These are phyloP conservation scores for Percopsis omiscomaycus DNA, from an alignment of 2,797 vertebrate species.

Conservation along the genomic window DNA sequence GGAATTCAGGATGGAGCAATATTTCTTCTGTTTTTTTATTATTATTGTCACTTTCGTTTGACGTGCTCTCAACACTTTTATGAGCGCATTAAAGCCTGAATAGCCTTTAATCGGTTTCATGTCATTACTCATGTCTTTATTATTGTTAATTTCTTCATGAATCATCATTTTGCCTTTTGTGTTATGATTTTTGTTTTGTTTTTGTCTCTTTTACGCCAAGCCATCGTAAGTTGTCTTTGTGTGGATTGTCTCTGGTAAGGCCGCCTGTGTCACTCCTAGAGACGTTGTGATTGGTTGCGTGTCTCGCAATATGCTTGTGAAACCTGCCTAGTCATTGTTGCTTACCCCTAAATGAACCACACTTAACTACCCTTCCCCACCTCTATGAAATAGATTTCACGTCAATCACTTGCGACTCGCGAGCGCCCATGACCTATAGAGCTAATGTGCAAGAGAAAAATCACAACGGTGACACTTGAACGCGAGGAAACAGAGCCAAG, in stretches of 20 bases:
- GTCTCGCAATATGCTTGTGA: conserved; percentile 40
- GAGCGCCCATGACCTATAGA: conserved; percentile 47
- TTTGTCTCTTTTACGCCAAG: conserved; percentile 58
- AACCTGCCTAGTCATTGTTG: conserved; percentile 16
- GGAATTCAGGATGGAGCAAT: conserved; percentile 29
- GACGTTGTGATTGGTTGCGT: conserved; percentile 65
- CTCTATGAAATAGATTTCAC: conserved; percentile 40
- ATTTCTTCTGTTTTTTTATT: background rate
- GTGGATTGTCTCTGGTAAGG: conserved; percentile 74
- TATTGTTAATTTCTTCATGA: conserved; percentile 54
- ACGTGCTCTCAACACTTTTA: conserved; percentile 24
- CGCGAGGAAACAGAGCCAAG: conserved; percentile 37
- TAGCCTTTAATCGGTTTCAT: conserved; percentile 55
- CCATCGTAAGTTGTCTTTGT: conserved; percentile 65
- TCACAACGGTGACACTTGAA: conserved; percentile 54
- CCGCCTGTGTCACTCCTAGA: conserved; percentile 30
- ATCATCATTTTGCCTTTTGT: conserved; percentile 56
- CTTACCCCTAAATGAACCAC: conserved; percentile 42
- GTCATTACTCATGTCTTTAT: conserved; percentile 53
- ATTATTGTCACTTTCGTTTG: conserved; percentile 21
- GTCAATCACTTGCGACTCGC: conserved; percentile 52
- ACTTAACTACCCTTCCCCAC: conserved; percentile 26
- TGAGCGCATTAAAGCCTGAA: conserved; percentile 37
- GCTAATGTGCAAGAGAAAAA: conserved; percentile 59
- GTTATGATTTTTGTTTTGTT: conserved; percentile 25